Percentiles rank a stretch among this genome's conserved stretches.
These are phyloP conservation scores for Melikaiella ostensackeni DNA, from an alignment of 2,888 invertebrate species.

Conservation along the genomic window DNA sequence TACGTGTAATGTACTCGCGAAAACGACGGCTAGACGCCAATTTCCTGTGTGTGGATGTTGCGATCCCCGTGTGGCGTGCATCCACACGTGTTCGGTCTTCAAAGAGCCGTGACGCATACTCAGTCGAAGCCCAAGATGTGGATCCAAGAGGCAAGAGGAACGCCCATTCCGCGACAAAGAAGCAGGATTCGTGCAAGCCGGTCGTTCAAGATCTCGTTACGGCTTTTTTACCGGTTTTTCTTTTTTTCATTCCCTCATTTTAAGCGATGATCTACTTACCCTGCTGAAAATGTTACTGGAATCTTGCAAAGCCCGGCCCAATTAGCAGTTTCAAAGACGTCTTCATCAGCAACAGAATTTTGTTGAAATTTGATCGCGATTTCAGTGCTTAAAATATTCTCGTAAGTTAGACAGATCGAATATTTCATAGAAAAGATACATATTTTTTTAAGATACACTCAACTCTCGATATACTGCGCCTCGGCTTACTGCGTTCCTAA, in stretches of 20 bases:
- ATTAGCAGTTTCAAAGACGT: conserved; percentile 25
- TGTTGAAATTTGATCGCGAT: background rate
- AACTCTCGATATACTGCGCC: too few relatives aligned
- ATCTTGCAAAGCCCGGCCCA: conserved; percentile 24
- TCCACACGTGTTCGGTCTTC: conserved; percentile 12
- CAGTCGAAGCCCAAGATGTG: conserved; percentile 25
- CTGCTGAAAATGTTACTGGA: conserved; percentile 32
- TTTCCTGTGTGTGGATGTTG: conserved; percentile 34
- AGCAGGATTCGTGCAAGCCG: conserved; percentile 26
- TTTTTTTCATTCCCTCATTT: conserved; percentile 23
- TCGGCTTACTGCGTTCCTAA: too few relatives aligned
- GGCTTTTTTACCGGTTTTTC: conserved; percentile 25
- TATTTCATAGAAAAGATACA: too few relatives aligned
- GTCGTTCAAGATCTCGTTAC: conserved; percentile 40
- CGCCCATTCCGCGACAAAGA: conserved; percentile 23
- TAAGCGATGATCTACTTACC: conserved; percentile 32
- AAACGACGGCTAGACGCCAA: conserved; percentile 33
- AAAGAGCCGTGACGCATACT: conserved; percentile 15
- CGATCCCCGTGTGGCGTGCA: conserved; percentile 11
- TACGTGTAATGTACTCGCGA: conserved; percentile 6
- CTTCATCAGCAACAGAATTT: background rate
- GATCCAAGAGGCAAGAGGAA: conserved; percentile 4
- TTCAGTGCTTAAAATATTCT: background rate
- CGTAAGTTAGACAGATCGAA: too few relatives aligned
- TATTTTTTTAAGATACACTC: too few relatives aligned